Percentiles rank a stretch among this genome's conserved stretches.
phyloP scores from a whole-genome alignment of 2,113 vertebrate genomes.

The Eudyptes chrysolophus region DNA sequence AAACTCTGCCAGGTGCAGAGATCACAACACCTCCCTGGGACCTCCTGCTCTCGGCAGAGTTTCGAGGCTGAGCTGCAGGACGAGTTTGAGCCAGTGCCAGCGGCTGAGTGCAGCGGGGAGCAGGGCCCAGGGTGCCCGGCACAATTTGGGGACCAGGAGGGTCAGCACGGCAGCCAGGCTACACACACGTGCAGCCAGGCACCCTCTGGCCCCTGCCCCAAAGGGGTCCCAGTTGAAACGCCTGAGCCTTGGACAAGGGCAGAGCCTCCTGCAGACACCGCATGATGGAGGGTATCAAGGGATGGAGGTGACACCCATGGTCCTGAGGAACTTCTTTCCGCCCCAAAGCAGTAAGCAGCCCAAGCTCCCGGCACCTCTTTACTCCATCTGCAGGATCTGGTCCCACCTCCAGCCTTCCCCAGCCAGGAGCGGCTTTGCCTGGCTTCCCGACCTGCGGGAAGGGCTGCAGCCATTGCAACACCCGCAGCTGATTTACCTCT shows the following conservation, averaged over 20 bases:
- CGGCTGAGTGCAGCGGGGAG: accelerated
- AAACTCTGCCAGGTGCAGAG: not conserved
- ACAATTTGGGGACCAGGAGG: not conserved
- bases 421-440: not conserved
- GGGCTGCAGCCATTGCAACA: not conserved
- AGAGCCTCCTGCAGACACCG: not conserved
- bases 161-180: not conserved
- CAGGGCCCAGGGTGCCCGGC: not conserved
- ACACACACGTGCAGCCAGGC: not conserved
- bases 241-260: not conserved
- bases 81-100: accelerated
- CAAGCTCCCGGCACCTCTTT: not conserved
- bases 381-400: not conserved
- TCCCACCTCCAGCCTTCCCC: not conserved
- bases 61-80: not conserved
- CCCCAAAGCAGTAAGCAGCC: not conserved
- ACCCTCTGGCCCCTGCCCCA: not conserved
- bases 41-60: not conserved
- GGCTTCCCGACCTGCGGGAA: not conserved
- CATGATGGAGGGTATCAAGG: accelerated
- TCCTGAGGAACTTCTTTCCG: not conserved
- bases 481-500: not conserved
- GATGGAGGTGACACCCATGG: not conserved
- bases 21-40: accelerated
- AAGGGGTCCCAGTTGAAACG: not conserved